Percentiles rank a stretch among this genome's conserved stretches.
These are phyloP conservation scores for Sorex araneus DNA, from an alignment of 2,113 vertebrate genomes.

Conservation along the genomic window DNA sequence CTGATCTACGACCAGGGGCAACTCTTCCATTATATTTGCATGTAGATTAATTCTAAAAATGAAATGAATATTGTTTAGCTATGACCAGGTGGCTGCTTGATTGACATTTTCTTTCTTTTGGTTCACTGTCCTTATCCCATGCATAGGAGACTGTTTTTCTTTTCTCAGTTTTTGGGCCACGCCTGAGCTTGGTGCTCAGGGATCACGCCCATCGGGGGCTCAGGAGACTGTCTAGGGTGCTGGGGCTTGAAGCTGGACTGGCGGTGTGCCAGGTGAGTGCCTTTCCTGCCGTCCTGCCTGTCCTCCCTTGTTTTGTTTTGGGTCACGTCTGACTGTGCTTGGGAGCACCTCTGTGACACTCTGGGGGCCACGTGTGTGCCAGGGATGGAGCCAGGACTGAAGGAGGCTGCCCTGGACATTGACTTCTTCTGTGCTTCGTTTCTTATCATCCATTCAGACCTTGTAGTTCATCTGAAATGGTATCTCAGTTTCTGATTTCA, in stretches of 20 bases:
- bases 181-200: no score
- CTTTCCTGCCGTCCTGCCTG: no score
- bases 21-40: constrained; percentile 21
- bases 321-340: no score
- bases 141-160: neutral
- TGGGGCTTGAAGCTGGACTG: no score
- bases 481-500: neutral
- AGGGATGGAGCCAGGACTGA: no score
- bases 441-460: neutral
- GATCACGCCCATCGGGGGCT: no score
- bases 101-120: constrained; percentile 37
- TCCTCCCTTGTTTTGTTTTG: no score
- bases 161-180: neutral
- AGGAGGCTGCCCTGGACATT: constrained; percentile 6
- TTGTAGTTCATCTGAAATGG: constrained; percentile 18
- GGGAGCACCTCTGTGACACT: no score
- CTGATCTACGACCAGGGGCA: constrained; percentile 2
- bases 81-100: neutral
- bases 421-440: neutral
- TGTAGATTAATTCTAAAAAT: constrained; percentile 17
- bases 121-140: neutral
- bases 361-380: no score
- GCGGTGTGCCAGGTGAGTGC: no score
- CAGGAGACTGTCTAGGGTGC: no score
- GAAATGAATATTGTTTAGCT: constrained; percentile 12